These are phyloP conservation scores for Limnephilus rhombicus DNA, from an alignment of 2,888 invertebrate genomes.

Conservation along the genomic window DNA sequence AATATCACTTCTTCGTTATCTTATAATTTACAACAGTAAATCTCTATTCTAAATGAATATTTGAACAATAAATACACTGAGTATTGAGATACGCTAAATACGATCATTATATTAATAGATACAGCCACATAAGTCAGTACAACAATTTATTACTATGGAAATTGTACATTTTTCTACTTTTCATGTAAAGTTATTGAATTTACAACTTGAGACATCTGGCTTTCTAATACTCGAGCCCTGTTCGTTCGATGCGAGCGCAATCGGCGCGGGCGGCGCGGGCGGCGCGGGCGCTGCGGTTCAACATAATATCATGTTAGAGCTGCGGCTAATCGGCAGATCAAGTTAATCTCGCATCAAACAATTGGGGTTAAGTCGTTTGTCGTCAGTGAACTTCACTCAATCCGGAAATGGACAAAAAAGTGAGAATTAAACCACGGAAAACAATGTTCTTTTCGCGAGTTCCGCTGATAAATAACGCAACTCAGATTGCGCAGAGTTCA, in stretches of 20 bases:
- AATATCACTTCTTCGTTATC: slow-evolving; percentile 48
- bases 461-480: not conserved
- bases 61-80: slow-evolving; percentile 54
- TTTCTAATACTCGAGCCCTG: not conserved
- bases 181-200: not conserved
- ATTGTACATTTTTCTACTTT: slow-evolving; percentile 62
- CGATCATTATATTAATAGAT: slow-evolving; percentile 56
- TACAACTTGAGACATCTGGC: not conserved
- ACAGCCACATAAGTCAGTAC: slow-evolving; percentile 66
- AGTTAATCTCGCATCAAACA: not conserved
- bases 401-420: not conserved
- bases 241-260: not conserved
- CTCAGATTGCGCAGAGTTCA: not conserved
- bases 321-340: not conserved
- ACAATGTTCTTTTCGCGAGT: not conserved
- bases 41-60: slow-evolving; percentile 56
- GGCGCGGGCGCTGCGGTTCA: not conserved
- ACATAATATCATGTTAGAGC: not conserved
- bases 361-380: not conserved
- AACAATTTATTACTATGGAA: slow-evolving; percentile 64
- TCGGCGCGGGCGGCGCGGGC: too few relatives aligned
- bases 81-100: slow-evolving; percentile 42
- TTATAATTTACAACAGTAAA: slow-evolving; percentile 49
- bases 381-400: slow-evolving; percentile 20
- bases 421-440: not conserved